Conservation (phyloP, 2,888 invertebrate genomes). For the Stenotaenia linearis region DNA sequence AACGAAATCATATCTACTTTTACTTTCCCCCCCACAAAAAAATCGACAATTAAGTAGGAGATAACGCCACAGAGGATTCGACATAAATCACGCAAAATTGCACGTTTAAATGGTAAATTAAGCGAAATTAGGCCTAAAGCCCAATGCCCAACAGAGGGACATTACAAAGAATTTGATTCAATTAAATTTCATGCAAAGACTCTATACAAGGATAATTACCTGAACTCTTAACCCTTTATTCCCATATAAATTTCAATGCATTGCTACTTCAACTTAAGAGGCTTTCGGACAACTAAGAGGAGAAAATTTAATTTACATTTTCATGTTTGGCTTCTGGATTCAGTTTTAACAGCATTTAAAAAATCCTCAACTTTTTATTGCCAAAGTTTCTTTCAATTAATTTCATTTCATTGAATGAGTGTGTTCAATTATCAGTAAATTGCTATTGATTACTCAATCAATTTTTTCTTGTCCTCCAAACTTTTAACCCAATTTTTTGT, state of each 20-base stretch:
- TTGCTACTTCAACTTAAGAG: neutral
- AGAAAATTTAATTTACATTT: neutral
- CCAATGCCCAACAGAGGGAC: neutral
- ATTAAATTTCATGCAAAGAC: neutral
- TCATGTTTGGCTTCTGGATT: neutral
- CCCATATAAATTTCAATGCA: neutral
- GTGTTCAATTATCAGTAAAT: no score
- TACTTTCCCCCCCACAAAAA: neutral
- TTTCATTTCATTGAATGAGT: no score
- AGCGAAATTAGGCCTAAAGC: neutral
- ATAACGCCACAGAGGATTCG: neutral
- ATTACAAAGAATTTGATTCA: neutral
- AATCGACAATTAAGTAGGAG: neutral
- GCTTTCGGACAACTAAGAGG: neutral
- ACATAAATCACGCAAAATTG: neutral
- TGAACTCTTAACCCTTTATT: neutral
- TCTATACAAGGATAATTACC: neutral
- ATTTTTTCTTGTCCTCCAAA: no score
- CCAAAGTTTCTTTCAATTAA: no score
- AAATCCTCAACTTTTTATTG: neutral
- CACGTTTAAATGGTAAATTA: neutral
- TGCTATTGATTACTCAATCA: no score
- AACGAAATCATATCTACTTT: neutral
- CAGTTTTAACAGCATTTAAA: neutral
- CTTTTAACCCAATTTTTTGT: no score